Evolutionary conservation across 2,888 invertebrate species (phyloP), one percentile per base, ranked within the genome.

Genomic region (Drosophila subsilvestris): DNA sequence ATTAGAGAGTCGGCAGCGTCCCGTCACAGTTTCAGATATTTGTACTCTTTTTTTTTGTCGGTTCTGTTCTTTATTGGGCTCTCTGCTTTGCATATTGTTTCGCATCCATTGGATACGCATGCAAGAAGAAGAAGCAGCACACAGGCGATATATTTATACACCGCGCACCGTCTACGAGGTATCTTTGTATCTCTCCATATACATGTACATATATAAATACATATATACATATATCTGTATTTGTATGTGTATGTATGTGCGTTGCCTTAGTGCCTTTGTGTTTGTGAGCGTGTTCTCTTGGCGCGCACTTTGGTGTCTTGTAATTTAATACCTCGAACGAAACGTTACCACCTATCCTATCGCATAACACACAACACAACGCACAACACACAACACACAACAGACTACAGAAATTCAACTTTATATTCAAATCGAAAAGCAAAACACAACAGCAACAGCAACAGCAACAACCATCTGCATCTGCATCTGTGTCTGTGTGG

Each of bases 241-340:
- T 43, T 51, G 12, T 48, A 20, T 51, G 12, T 63, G 25, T 44
- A 50, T 58, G 45, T 48, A 45, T 77, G 50, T 59, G 55, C 32
- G 4, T 22, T 32, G 32, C 5, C 29, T 12, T 12, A 54, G 49
- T 67, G 53, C 56, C 17, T 70, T 50, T 54, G 69, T 75, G 61
- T 56, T 20, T 71, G 80, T 70, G 78, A 70, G 79, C 79, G 80
- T 80, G 79, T 86, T 82, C 70, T 79, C 80, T 86, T 83, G 77
- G 83, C 85, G 81, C 87, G 81, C 86, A 85, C 85, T 85, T 89
- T 89, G 85, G 89, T 89, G 89, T 89, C 83, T 89, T 88, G 90
- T 89, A 90, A 90, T 87, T 90, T 74, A 90, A 90, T 90, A 90
- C 90, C 90, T 79, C 73, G 85, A 80, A 80, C 78, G 89, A 88